These are phyloP conservation scores for Phoeniculus purpureus DNA, from an alignment of 2,797 vertebrate species.

Conservation along the genomic window DNA sequence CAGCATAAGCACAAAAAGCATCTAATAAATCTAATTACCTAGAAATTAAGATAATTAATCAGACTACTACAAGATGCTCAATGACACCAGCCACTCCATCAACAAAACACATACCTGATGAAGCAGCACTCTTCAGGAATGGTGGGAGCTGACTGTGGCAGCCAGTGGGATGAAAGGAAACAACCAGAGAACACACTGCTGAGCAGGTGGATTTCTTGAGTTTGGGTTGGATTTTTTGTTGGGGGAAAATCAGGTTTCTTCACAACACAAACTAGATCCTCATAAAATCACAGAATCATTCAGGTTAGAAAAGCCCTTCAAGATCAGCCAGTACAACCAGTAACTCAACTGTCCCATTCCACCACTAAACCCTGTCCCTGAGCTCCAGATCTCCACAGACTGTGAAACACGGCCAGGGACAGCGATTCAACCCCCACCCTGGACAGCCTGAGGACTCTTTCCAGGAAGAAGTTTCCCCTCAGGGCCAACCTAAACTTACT, in stretches of 20 bases:
- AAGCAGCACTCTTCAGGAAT: accelerated
- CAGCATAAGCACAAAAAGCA: not conserved
- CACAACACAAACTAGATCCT: too few relatives aligned
- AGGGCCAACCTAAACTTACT: too few relatives aligned
- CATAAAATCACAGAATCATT: too few relatives aligned
- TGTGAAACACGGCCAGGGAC: too few relatives aligned
- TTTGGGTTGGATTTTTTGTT: not conserved
- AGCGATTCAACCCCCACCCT: too few relatives aligned
- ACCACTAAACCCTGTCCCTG: too few relatives aligned
- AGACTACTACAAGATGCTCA: not conserved
- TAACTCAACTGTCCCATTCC: too few relatives aligned
- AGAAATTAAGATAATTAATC: not conserved
- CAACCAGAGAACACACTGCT: not conserved
- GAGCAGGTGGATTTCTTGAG: accelerated
- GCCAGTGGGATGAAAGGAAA: not conserved
- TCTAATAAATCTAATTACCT: not conserved
- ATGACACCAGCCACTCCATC: not conserved
- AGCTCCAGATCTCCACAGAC: too few relatives aligned
- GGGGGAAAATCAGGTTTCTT: not conserved
- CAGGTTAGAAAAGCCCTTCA: too few relatives aligned
- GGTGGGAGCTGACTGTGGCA: not conserved
- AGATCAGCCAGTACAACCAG: too few relatives aligned
- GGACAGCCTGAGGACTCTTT: too few relatives aligned
- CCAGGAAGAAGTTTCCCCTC: too few relatives aligned
- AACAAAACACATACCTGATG: not conserved